Base-by-base conservation (phyloP, 2,797 vertebrate species). In the Rhynchotus rufescens region DNA sequence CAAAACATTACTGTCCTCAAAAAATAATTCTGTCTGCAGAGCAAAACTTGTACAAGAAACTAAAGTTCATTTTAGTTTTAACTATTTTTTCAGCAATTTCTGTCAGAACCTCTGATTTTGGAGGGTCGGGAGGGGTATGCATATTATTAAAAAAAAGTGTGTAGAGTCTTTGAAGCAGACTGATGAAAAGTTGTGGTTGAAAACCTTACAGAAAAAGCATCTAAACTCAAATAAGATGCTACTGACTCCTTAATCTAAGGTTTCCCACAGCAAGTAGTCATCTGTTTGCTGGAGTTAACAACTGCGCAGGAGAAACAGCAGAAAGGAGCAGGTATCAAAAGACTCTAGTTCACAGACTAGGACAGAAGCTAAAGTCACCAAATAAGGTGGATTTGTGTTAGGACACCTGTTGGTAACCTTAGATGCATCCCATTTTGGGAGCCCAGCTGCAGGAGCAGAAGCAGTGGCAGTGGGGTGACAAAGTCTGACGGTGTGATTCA, bases 81-180 rank as follows among this genome's bases (percentile, higher is more conserved):
- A 4, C 6, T 85, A n/a, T 80, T 82, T 68, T 78, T 72, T 28
- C 57, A 78, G 17, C 16, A 42, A 23, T 83, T 90, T 85, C 52
- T 84, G 5, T 68, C 59, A 89, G 61, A 64, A 82, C 45, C 47
- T 26, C 6, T 80, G 72, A 80, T 80, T 4, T 56, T 64, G 19
- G 20, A 38, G 22, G 26, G 12, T 25, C 20, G 8, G 17, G 9
- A 26, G 12, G 4, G 3, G 1, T 1, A 3, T 12, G 32, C 4
- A 26, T 51, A 62, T 42, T 56, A 75, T 84, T 69, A 13, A 69
- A 68, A 84, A 84, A 26, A 21, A 51, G 4, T 36, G 36, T 13
- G 2, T 16, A 25, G 17, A 26, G 52, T 7, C 12, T 72, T 72
- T 62, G 78, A 36, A 45, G 54, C 25, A 73, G 71, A 38, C 25